Base-by-base conservation (phyloP, 2,888 invertebrate genomes). In the Trachelus tabidus region DNA sequence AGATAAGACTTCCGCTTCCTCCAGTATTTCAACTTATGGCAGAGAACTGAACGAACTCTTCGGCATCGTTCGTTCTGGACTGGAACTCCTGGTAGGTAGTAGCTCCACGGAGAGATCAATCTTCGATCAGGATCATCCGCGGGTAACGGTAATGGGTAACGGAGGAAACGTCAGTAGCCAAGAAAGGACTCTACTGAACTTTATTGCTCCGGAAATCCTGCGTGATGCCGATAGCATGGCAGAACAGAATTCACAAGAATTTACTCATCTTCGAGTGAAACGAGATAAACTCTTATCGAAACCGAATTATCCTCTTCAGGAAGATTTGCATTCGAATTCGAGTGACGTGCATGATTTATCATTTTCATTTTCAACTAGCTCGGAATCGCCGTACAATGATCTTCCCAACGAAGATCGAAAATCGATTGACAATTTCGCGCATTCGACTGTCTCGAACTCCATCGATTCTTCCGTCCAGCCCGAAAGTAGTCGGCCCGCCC, bases 221-320 rank as follows among this genome's bases (percentile, higher is more conserved):
- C 75, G 75, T 31, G 82, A 83, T 68, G 33, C 76, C 31, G 79
- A 80, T 71, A 77, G 77, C 11, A 31, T 76, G 12, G 69, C 73
- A 30, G 78, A 81, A 34, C 69, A 69, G 1, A 75, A 68, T 11
- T 73, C 40, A 0, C 33, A 69, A 2, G 40, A 77, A 34, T 37
- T 30, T 12, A 12, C 68, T 33, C 81, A 83, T 75, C 77, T 79
- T 34, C 81, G 83, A 1, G 83, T 83, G 15, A 83, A 83, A 68
- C 81, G 83, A 56, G 79, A 79, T 56, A 78, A 75, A 73, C 73
- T 73, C n/a, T 40, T 15, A 15, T 15, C 4, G 40, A 40, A 40
- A 6, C 15, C 6, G 6, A 40, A 0, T 15, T 1, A 40, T 40
- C 40, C 40, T 40, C 15, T 40, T 15, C 40, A 6, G 15, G 40